Evolutionary conservation across 1,140 invertebrate species (phyloP).

Genomic region (Drosophila tsacasi): DNA sequence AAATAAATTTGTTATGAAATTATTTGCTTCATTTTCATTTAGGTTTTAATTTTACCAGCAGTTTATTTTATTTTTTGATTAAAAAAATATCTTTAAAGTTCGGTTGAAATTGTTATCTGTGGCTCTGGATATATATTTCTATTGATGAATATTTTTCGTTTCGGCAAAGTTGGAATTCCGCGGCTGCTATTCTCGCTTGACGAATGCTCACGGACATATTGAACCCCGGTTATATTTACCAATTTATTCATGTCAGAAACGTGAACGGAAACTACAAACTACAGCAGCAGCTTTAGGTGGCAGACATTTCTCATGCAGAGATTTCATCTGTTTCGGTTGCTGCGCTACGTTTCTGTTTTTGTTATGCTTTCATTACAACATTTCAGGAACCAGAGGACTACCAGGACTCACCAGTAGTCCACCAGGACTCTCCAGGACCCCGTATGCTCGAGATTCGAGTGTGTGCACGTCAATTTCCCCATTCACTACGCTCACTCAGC

Average conservation of each 20-base stretch:
- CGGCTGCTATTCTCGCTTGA: slow-evolving; percentile 27
- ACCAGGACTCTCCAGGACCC: slow-evolving; percentile 8
- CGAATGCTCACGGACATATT: slow-evolving; percentile 41
- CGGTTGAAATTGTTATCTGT: not conserved
- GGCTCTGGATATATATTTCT: not conserved
- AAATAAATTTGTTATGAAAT: too few species aligned
- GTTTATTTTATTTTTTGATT: not conserved
- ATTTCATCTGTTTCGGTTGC: slow-evolving; percentile 34
- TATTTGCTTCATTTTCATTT: not conserved
- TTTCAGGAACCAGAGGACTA: slow-evolving; percentile 15
- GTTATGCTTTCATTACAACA: slow-evolving; percentile 64
- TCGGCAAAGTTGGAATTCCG: slow-evolving; percentile 19
- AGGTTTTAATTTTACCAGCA: not conserved
- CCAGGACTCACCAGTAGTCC: slow-evolving; percentile 7
- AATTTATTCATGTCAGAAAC: slow-evolving; percentile 75
- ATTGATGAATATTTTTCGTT: slow-evolving; percentile 4
- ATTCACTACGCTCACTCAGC: slow-evolving; percentile 28
- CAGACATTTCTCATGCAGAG: slow-evolving; percentile 38
- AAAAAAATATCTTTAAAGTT: not conserved
- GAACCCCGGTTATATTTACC: slow-evolving; percentile 55
- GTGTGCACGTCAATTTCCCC: slow-evolving; percentile 50
- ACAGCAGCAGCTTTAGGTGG: slow-evolving; percentile 18
- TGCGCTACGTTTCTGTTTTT: slow-evolving; percentile 39
- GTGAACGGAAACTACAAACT: slow-evolving; percentile 58
- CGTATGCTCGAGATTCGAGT: slow-evolving; percentile 12